phyloP scores from a whole-genome alignment of 2,888 invertebrate genomes.

The Leptopilina drosophilae region DNA sequence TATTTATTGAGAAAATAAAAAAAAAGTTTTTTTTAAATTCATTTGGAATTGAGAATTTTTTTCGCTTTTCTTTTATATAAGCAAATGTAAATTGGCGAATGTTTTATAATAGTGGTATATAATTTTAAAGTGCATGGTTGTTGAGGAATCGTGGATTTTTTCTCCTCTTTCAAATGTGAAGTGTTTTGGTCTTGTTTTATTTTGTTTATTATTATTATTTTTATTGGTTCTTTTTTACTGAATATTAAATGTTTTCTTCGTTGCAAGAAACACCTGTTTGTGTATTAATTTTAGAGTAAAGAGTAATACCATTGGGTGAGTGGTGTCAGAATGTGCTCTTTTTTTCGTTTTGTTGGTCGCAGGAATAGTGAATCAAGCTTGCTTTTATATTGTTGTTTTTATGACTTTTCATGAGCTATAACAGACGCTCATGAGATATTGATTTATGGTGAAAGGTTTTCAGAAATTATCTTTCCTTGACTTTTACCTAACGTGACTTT shows the following conservation, averaged over 20 bases:
- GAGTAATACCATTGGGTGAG: conserved; percentile 24
- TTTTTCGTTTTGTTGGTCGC: neutral
- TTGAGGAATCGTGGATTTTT: conserved; percentile 17
- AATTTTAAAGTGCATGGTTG: neutral
- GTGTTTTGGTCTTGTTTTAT: conserved; percentile 16
- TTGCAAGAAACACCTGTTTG: conserved; percentile 13
- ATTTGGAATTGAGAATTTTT: neutral
- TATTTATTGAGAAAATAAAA: neutral
- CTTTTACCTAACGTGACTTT: no score
- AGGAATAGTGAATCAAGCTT: neutral
- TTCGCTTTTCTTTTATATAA: neutral
- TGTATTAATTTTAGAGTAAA: conserved; percentile 15
- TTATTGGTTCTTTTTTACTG: neutral
- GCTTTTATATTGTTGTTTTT: conserved; percentile 6
- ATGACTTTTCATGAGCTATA: neutral
- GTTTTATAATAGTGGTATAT: neutral
- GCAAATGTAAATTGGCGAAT: conserved; percentile 5
- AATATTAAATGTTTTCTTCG: conserved; percentile 6
- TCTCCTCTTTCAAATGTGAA: neutral
- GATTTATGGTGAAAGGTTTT: neutral
- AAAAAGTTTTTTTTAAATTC: neutral
- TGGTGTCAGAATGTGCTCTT: neutral
- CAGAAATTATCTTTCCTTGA: neutral
- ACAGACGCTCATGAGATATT: neutral
- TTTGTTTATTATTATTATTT: conserved; percentile 1